Conservation (phyloP, 2,888 invertebrate genomes). For the Diaphora mendica region DNA sequence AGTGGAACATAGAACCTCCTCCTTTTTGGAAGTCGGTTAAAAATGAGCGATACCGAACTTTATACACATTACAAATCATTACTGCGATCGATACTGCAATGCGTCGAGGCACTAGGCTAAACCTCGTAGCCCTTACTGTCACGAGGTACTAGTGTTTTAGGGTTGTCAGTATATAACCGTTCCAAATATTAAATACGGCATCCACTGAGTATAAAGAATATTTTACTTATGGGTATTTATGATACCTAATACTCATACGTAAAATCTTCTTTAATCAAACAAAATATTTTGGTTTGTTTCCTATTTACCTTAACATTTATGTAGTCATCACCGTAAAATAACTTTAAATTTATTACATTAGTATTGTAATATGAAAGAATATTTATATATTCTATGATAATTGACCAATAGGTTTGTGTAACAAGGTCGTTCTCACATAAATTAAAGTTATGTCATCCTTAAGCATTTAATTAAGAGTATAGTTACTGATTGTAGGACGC, state of each 20-base stretch:
- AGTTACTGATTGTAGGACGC: background rate
- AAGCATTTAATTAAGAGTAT: background rate
- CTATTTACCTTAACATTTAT: background rate
- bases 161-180: background rate
- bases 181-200: background rate
- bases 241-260: background rate
- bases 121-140: background rate
- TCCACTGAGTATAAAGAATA: background rate
- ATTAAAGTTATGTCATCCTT: slow-evolving; percentile 31
- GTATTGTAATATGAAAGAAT: slow-evolving; percentile 5
- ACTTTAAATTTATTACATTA: background rate
- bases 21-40: too few relatives aligned
- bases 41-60: too few relatives aligned
- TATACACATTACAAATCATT: background rate
- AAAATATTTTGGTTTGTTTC: background rate
- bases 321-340: background rate
- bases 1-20: too few relatives aligned
- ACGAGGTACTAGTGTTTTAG: background rate
- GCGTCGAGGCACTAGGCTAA: background rate
- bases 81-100: background rate
- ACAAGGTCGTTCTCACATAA: slow-evolving; percentile 29
- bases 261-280: background rate
- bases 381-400: slow-evolving; percentile 31
- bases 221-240: background rate
- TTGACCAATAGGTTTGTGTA: slow-evolving; percentile 28